phyloP scores from a whole-genome alignment of 2,113 vertebrate genomes.

The Hippopotamus amphibius region DNA sequence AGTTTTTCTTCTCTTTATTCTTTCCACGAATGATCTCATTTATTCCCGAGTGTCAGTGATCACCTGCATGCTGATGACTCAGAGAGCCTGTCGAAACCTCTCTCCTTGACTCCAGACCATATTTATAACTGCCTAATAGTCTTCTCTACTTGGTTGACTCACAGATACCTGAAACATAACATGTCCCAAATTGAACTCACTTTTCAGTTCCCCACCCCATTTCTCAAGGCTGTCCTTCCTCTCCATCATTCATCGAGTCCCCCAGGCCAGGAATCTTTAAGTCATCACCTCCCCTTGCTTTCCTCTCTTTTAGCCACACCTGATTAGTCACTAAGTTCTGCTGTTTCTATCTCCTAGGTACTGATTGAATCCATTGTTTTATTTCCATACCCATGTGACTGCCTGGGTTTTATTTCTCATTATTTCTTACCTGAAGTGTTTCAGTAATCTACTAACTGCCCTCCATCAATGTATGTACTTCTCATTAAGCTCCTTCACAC shows the following conservation, averaged over 20 bases:
- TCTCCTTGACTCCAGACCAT: background rate
- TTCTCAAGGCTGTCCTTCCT: background rate
- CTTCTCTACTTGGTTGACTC: background rate
- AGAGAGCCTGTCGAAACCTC: background rate
- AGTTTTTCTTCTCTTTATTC: constrained; percentile 3
- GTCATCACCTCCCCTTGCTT: background rate
- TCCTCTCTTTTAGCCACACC: background rate
- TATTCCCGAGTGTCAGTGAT: background rate
- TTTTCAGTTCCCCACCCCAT: background rate
- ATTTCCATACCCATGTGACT: background rate
- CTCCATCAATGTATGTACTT: background rate
- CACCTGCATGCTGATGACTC: constrained; percentile 8
- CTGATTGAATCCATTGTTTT: background rate
- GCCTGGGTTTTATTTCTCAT: background rate
- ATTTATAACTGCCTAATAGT: background rate
- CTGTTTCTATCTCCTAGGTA: background rate
- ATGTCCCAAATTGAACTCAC: background rate
- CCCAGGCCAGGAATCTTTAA: background rate
- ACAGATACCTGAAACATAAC: constrained; percentile 34
- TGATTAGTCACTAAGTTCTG: background rate
- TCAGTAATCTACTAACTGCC: background rate
- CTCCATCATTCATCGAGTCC: background rate
- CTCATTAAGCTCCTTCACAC: background rate
- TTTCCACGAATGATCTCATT: constrained; percentile 16
- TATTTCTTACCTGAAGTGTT: background rate